phyloP scores from a whole-genome alignment of 2,113 vertebrate genomes.

The Pterophyllum scalare region DNA sequence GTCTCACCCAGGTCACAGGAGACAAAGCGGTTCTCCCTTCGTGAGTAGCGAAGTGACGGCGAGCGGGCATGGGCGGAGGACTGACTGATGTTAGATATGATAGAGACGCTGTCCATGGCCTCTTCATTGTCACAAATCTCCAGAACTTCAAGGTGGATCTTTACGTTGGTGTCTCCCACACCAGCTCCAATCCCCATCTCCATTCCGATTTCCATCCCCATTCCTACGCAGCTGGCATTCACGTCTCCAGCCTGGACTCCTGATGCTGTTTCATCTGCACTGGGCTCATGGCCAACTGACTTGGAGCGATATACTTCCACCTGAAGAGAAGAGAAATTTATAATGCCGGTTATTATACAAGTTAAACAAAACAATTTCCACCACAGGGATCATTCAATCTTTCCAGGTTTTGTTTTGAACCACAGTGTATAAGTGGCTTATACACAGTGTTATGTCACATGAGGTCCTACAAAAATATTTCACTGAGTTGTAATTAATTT shows the following conservation, averaged over 20 bases:
- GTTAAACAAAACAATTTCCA: background rate
- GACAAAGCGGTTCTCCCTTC: constrained; percentile 95
- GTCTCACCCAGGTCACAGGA: constrained; percentile 95
- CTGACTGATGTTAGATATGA: constrained; percentile 98
- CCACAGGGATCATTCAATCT: background rate
- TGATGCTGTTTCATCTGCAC: constrained; percentile 80
- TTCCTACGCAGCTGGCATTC: constrained; percentile 70
- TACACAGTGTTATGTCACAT: background rate
- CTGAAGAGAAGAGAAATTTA: constrained; percentile 36
- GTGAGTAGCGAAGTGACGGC: constrained; percentile 92
- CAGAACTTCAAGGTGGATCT: constrained; percentile 96
- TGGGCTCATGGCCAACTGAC: constrained; percentile 95
- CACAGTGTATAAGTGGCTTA: background rate
- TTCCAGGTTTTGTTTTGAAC: background rate
- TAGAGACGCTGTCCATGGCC: constrained; percentile 96
- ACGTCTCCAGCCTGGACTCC: constrained; percentile 40
- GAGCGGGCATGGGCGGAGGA: constrained; percentile 92
- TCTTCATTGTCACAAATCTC: constrained; percentile 97
- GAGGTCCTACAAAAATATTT: background rate
- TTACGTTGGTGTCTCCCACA: constrained; percentile 91
- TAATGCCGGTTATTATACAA: background rate
- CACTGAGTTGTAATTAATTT: background rate
- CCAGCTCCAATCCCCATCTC: constrained; percentile 66
- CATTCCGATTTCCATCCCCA: constrained; percentile 60
- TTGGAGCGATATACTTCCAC: constrained; percentile 97